Conservation (phyloP, 1,140 invertebrate genomes). For the Probaryconus sp. region DNA sequence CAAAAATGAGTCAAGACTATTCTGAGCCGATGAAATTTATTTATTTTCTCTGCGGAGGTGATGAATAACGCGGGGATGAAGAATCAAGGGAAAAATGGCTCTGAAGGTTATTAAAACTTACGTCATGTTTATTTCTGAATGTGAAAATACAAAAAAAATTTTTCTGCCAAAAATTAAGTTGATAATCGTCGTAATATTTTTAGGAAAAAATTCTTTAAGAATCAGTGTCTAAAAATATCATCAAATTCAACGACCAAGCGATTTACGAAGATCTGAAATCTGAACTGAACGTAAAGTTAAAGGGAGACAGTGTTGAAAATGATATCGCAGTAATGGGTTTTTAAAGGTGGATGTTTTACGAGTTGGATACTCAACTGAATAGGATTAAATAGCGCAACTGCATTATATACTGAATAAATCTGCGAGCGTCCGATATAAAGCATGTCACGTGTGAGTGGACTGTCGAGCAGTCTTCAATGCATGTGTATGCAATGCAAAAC, state of each 20-base stretch:
- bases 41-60: too few species aligned
- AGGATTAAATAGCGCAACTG: constrained; percentile 38
- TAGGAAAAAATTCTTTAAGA: too few species aligned
- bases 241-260: neutral
- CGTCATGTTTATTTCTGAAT: too few species aligned
- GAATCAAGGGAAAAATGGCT: too few species aligned
- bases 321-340: constrained; percentile 52
- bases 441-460: constrained; percentile 51
- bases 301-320: constrained; percentile 36
- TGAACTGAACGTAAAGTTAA: constrained; percentile 25
- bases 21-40: constrained; percentile 30
- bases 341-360: constrained; percentile 39
- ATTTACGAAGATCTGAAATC: constrained; percentile 12
- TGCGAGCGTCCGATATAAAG: constrained; percentile 37
- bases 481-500: constrained; percentile 58
- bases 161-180: too few species aligned
- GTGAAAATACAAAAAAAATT: too few species aligned
- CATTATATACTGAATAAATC: constrained; percentile 61
- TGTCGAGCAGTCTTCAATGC: constrained; percentile 56
- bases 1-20: constrained; percentile 51
- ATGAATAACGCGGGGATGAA: too few species aligned
- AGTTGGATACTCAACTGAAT: constrained; percentile 38
- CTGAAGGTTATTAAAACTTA: too few species aligned
- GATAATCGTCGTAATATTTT: too few species aligned
- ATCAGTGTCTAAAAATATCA: neutral